Conservation (phyloP, 2,113 vertebrate species). For the Monarcha castaneiventris region DNA sequence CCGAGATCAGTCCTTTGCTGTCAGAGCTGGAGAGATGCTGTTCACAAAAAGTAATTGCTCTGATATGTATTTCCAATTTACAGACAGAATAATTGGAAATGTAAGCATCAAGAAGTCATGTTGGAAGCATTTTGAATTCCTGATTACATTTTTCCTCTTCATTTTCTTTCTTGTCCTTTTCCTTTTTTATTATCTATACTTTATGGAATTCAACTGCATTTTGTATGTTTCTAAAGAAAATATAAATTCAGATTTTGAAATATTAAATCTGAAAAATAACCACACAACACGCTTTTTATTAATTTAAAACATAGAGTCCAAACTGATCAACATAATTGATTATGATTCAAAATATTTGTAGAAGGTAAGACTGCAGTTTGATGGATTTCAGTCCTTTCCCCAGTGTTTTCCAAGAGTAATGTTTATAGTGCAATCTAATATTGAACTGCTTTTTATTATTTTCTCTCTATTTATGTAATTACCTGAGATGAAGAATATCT, state of each 20-base stretch:
- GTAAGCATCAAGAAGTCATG: background rate
- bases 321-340: background rate
- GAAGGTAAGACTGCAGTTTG: background rate
- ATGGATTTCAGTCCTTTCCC: background rate
- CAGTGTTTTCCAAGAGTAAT: background rate
- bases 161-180: background rate
- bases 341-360: background rate
- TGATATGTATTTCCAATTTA: background rate
- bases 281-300: background rate
- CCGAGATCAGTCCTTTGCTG: background rate
- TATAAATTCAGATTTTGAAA: background rate
- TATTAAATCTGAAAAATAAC: background rate
- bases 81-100: background rate
- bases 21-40: background rate
- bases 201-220: background rate
- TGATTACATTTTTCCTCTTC: background rate
- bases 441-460: background rate
- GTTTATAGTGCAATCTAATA: background rate
- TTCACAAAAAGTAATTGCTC: background rate
- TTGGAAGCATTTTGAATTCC: background rate
- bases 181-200: background rate
- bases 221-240: background rate
- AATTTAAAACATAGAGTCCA: background rate
- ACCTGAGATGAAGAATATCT: background rate
- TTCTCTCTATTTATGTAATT: background rate